phyloP scores from a whole-genome alignment of 2,797 vertebrate species.

The Cossypha heuglini region DNA sequence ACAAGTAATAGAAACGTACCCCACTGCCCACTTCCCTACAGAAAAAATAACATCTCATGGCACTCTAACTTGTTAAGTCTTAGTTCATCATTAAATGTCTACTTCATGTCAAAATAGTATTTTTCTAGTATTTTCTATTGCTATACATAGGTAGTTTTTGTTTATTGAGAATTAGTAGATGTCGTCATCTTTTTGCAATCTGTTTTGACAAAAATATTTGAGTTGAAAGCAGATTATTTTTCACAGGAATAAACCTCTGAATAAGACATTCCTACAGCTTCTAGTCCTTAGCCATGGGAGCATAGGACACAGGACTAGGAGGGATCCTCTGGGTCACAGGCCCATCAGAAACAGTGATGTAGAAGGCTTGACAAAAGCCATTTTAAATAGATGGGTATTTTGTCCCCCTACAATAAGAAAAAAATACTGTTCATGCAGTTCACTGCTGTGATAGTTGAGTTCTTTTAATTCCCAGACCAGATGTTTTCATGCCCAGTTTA shows the following conservation, averaged over 20 bases:
- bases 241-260: not conserved
- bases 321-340: not conserved
- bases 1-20: not conserved
- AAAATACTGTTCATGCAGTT: not conserved
- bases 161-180: not conserved
- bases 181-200: not conserved
- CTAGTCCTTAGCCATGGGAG: not conserved
- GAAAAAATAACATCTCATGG: not conserved
- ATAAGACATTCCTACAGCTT: not conserved
- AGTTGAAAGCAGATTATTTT: not conserved
- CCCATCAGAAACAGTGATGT: not conserved
- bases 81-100: not conserved
- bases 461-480: not conserved
- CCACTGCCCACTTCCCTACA: not conserved
- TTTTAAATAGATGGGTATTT: not conserved
- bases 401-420: not conserved
- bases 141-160: not conserved
- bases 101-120: rapidly evolving
- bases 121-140: not conserved
- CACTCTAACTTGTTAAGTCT: not conserved
- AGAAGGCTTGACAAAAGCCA: not conserved
- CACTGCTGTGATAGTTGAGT: not conserved
- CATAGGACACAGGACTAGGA: not conserved
- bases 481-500: not conserved
- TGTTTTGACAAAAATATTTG: not conserved